Conservation (phyloP, 2,113 vertebrate species). For the Dissostichus mawsoni region DNA sequence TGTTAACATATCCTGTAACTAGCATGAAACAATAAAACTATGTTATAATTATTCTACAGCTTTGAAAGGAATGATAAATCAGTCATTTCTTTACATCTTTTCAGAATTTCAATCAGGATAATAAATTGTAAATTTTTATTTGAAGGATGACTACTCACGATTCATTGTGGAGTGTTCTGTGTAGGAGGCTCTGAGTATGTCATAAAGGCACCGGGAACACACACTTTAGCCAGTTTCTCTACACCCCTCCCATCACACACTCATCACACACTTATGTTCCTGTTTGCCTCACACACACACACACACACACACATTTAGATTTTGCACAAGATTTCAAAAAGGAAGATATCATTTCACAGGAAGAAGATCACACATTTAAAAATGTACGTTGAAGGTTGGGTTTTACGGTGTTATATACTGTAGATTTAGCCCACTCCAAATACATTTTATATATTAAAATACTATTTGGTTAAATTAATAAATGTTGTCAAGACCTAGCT, state of each 20-base stretch:
- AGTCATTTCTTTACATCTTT: background rate
- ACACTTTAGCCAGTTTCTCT: background rate
- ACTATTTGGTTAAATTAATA: background rate
- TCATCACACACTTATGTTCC: background rate
- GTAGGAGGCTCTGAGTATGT: background rate
- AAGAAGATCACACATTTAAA: no score
- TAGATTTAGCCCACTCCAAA: background rate
- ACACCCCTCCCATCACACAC: conserved; percentile 47
- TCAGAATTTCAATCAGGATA: background rate
- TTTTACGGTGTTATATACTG: background rate
- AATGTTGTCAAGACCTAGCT: background rate
- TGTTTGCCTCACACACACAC: background rate
- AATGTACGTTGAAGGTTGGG: background rate
- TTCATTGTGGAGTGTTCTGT: conserved; percentile 57
- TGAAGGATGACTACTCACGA: conserved; percentile 61
- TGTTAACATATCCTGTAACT: background rate
- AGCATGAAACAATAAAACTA: background rate
- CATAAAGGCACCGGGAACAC: conserved; percentile 7
- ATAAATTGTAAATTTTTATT: background rate
- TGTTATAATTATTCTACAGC: background rate
- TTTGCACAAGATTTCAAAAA: conserved; percentile 1
- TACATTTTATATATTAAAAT: background rate
- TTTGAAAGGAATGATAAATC: background rate
- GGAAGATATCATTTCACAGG: background rate
- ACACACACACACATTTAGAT: background rate